Evolutionary conservation across 2,888 invertebrate genomes (phyloP).

Genomic region (Ophraella communa): DNA sequence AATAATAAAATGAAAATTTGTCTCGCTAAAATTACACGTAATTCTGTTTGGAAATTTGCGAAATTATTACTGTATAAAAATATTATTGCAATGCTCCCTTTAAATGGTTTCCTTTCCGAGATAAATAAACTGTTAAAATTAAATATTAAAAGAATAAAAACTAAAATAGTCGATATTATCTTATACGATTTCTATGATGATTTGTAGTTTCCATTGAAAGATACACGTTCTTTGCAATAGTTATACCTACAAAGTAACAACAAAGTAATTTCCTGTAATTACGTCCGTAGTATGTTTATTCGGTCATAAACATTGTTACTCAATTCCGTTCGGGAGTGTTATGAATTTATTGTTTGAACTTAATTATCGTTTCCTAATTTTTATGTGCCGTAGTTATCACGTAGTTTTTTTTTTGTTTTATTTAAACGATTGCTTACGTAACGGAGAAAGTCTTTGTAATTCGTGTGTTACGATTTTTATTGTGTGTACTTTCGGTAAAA

Average conservation of each 20-base stretch:
- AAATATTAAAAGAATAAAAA: background rate
- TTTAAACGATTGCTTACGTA: background rate
- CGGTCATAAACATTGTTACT: constrained; percentile 11
- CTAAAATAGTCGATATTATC: too few relatives aligned
- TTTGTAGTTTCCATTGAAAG: background rate
- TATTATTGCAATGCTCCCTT: too few relatives aligned
- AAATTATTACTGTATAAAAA: too few relatives aligned
- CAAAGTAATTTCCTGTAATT: constrained; percentile 8
- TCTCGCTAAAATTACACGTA: too few relatives aligned
- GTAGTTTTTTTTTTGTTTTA: constrained; percentile 13
- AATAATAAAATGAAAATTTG: too few relatives aligned
- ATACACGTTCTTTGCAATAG: background rate
- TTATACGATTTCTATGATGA: too few relatives aligned
- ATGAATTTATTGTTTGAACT: constrained; percentile 12
- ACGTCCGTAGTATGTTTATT: background rate
- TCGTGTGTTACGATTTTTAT: background rate
- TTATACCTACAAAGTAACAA: background rate
- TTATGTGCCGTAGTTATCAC: constrained; percentile 18
- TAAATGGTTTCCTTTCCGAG: too few relatives aligned
- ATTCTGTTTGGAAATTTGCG: too few relatives aligned
- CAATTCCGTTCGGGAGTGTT: constrained; percentile 5
- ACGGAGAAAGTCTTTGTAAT: background rate
- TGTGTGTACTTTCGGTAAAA: background rate
- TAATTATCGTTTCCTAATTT: constrained; percentile 28
- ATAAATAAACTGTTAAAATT: too few relatives aligned